Base-by-base conservation (phyloP, 2,797 vertebrate species). In the Ctenopoma multispine region DNA sequence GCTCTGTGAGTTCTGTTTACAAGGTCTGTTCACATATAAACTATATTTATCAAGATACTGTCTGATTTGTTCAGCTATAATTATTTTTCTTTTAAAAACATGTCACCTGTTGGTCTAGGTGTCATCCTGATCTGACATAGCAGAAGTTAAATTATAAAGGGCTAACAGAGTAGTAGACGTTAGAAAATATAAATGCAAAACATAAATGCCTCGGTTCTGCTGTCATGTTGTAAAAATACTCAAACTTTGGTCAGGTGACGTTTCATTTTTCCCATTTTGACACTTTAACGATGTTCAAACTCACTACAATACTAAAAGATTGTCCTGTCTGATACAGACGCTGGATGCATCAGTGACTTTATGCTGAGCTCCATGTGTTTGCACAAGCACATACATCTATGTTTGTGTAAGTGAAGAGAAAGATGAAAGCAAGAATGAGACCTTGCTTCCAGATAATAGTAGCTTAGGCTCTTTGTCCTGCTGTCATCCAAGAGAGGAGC, bases 401-500 rank as follows among this genome's bases (percentile, higher is more conserved):
- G 88, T 89, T 83, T 89, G 77, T 79, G 69, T 61, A 65, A 65
- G 77, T 84, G 79, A 76, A 77, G 71, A 83, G 77, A 85, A 57
- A 84, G 78, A 83, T 89, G 79, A 89, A 80, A 79, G 85, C 80
- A 63, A 72, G 75, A 85, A 82, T 67, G 87, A 89, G 87, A 78
- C 87, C 83, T 79, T 64, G 75, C 84, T 74, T 69, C 75, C 91
- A 88, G 87, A 89, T 92, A 89, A 90, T 85, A 62, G 82, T 85
- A 79, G 90, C 85, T 83, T 63, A 79, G 84, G 77, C 77, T 92
- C 93, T 93, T 94, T 95, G 93, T 94, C 81, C 87, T 54, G 87
- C 88, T 94, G 93, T 94, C 92, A 93, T 86, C 64, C 77, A 70
- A 80, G 88, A 91, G 82, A 92, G 89, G 78, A 90, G 87, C 70